Evolutionary conservation across 2,113 vertebrate genomes (phyloP).

Genomic region (Sprattus sprattus): DNA sequence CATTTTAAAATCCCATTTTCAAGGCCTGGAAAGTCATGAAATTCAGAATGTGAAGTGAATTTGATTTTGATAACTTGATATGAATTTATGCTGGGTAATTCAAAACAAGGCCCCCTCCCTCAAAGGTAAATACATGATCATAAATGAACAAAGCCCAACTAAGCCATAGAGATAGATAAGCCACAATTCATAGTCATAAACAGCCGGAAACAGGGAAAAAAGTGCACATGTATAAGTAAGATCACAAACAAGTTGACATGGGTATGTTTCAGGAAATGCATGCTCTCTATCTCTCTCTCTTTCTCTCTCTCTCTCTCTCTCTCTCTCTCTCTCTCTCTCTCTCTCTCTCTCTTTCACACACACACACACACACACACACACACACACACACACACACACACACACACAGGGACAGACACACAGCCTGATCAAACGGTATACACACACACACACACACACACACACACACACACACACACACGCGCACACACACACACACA

Average conservation of each 20-base stretch:
- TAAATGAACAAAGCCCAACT: background rate
- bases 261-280: background rate
- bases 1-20: too few relatives aligned
- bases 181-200: background rate
- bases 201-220: background rate
- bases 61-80: too few relatives aligned
- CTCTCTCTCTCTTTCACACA: too few relatives aligned
- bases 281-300: background rate
- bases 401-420: background rate
- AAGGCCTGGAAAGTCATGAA: too few relatives aligned
- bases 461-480: background rate
- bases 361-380: background rate
- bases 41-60: too few relatives aligned
- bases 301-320: too few relatives aligned
- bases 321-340: too few relatives aligned
- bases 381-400: background rate
- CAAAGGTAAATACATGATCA: background rate
- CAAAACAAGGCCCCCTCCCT: background rate
- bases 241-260: background rate
- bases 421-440: too few relatives aligned
- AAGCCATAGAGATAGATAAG: background rate
- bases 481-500: conserved; percentile 18
- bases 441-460: background rate
- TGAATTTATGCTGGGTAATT: too few relatives aligned
- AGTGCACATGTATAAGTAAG: background rate